phyloP scores from a whole-genome alignment of 1,140 invertebrate genomes.

The Zaprionus davidi region DNA sequence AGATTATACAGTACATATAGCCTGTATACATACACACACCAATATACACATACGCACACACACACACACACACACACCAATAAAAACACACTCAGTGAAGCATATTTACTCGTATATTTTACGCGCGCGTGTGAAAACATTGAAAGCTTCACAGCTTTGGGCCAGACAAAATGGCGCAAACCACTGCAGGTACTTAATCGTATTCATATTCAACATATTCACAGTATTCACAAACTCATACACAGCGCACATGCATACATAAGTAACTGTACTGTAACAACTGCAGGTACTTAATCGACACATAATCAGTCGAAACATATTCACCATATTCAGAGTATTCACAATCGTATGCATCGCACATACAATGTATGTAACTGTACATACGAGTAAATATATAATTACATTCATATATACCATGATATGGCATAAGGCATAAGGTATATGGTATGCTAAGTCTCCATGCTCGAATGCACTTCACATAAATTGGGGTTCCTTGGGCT shows the following conservation, averaged over 20 bases:
- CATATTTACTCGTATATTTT: conserved; percentile 15
- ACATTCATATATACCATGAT: background rate
- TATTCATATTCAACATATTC: no score
- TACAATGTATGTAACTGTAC: background rate
- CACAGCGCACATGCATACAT: no score
- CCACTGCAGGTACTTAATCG: conserved; percentile 66
- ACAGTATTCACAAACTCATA: no score
- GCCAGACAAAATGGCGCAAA: conserved; percentile 70
- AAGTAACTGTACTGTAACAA: conserved; percentile 40
- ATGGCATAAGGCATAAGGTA: no score
- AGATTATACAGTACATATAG: conserved; percentile 31
- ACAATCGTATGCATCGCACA: no score
- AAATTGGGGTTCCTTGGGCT: background rate
- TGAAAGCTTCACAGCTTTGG: conserved; percentile 46
- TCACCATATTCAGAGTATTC: no score
- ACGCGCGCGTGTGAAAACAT: conserved; percentile 51
- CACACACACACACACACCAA: background rate
- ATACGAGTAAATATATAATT: background rate
- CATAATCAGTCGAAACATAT: no score
- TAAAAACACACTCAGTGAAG: background rate
- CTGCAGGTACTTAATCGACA: background rate
- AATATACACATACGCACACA: background rate
- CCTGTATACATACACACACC: conserved; percentile 1
- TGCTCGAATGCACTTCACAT: background rate
- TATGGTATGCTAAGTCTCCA: background rate